Evolutionary conservation across 2,888 invertebrate species (phyloP).

Genomic region (Orchesella flavescens): DNA sequence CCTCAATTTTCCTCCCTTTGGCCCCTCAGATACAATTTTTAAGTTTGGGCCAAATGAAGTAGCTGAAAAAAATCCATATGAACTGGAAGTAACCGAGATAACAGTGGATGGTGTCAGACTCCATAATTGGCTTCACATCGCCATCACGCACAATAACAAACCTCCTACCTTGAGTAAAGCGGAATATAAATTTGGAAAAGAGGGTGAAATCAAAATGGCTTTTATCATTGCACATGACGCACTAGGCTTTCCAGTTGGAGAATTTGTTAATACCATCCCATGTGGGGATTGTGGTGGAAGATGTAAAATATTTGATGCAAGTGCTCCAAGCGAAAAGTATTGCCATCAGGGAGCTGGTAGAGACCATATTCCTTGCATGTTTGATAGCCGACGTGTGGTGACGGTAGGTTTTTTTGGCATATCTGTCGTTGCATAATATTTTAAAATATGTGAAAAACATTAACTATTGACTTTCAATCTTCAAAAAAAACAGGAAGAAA

Average conservation of each 20-base stretch:
- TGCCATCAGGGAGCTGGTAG: constrained; percentile 42
- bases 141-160: constrained; percentile 9
- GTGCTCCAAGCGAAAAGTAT: background rate
- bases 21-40: no score
- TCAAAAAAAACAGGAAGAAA: no score
- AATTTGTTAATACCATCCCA: constrained; percentile 46
- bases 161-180: background rate
- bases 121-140: constrained; percentile 61
- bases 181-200: background rate
- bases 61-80: constrained; percentile 47
- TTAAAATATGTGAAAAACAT: no score
- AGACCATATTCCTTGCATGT: constrained; percentile 55
- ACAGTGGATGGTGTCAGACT: constrained; percentile 29
- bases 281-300: constrained; percentile 34
- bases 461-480: no score
- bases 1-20: no score
- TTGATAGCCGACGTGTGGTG: constrained; percentile 13
- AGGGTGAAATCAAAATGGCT: constrained; percentile 51
- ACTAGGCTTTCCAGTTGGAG: constrained; percentile 53
- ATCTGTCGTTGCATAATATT: no score
- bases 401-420: constrained; percentile 21
- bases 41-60: background rate
- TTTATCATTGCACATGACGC: constrained; percentile 52
- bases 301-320: constrained; percentile 7
- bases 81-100: constrained; percentile 42